Conservation (phyloP, 2,113 vertebrate species). For the Trematomus loennbergii region DNA sequence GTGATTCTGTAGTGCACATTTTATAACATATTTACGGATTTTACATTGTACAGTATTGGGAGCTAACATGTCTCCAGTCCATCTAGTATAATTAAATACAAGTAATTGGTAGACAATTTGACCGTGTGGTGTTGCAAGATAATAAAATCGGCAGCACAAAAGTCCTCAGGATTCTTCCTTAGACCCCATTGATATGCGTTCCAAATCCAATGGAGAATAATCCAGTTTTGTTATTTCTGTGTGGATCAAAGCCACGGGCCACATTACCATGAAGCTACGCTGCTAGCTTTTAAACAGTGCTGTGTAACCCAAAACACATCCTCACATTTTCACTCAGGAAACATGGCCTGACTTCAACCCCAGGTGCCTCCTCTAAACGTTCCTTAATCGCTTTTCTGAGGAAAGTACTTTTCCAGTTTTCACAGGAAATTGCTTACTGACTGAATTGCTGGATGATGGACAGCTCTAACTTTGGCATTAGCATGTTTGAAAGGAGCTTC, state of each 20-base stretch:
- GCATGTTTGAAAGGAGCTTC: slow-evolving; percentile 38
- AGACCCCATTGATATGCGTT: background rate
- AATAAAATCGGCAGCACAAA: too few relatives aligned
- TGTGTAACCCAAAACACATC: slow-evolving; percentile 2
- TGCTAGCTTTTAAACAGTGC: background rate
- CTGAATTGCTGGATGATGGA: slow-evolving; percentile 43
- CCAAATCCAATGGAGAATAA: background rate
- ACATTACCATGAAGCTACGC: background rate
- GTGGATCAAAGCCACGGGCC: background rate
- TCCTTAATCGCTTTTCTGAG: slow-evolving; percentile 39
- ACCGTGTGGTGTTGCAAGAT: too few relatives aligned
- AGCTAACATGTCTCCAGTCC: too few relatives aligned
- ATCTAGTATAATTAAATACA: too few relatives aligned
- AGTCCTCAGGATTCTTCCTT: too few relatives aligned
- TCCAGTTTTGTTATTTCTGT: background rate
- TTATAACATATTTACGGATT: too few relatives aligned
- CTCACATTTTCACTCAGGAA: background rate
- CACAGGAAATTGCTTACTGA: slow-evolving; percentile 66
- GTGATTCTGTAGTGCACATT: too few relatives aligned
- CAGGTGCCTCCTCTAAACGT: slow-evolving; percentile 9
- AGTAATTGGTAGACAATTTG: too few relatives aligned
- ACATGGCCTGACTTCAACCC: slow-evolving; percentile 27
- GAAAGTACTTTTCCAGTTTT: slow-evolving; percentile 57
- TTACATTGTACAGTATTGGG: too few relatives aligned
- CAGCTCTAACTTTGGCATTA: slow-evolving; percentile 30